phyloP scores from a whole-genome alignment of 2,113 vertebrate species.

The Microcebus lehilahytsara region DNA sequence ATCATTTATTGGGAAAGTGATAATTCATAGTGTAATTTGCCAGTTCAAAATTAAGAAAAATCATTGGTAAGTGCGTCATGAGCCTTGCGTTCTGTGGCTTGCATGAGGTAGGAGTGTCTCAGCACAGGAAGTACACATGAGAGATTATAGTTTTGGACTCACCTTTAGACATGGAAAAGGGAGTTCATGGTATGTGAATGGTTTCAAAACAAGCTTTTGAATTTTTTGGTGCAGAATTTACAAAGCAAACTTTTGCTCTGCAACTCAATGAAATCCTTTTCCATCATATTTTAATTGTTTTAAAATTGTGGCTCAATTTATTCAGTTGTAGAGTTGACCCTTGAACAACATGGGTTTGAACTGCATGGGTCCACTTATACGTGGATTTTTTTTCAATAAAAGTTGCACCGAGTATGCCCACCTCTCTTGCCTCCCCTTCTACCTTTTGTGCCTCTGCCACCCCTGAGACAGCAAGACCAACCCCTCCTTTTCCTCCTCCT shows the following conservation, averaged over 20 bases:
- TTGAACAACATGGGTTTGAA: neutral
- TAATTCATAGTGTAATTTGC: neutral
- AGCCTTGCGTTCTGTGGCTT: neutral
- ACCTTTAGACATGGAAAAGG: neutral
- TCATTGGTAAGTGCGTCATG: neutral
- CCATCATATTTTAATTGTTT: constrained; percentile 12
- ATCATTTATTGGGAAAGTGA: neutral
- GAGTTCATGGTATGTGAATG: neutral
- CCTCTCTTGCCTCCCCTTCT: neutral
- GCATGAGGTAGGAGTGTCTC: neutral
- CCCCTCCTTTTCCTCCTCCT: neutral
- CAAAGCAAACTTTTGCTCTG: constrained; percentile 29
- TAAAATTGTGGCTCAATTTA: neutral
- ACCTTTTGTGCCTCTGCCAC: neutral
- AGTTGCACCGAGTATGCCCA: neutral
- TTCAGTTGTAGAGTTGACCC: neutral
- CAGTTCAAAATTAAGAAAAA: neutral
- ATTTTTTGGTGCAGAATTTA: neutral
- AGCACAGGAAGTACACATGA: neutral
- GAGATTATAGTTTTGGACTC: neutral
- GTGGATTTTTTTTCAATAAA: neutral
- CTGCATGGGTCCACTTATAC: neutral
- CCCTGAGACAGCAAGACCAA: neutral
- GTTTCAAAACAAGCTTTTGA: neutral
- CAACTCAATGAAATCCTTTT: neutral